Evolutionary conservation across 2,888 invertebrate species (phyloP).

Genomic region (Melieria omissa): DNA sequence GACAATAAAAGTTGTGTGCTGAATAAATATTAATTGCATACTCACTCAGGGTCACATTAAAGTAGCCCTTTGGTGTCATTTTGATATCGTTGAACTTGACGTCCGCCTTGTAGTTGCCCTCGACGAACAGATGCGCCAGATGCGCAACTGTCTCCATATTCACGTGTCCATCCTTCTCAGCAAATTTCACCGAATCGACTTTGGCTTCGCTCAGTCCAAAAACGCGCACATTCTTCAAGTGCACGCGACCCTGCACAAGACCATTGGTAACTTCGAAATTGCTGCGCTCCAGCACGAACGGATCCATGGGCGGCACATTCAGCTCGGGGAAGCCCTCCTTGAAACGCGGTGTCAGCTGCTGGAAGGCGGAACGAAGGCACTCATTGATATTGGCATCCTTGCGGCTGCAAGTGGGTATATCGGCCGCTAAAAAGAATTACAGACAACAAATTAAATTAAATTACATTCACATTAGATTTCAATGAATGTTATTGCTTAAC

Average conservation of each 20-base stretch:
- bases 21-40: slow-evolving; percentile 29
- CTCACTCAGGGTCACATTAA: slow-evolving; percentile 73
- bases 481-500: background rate
- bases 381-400: slow-evolving; percentile 70
- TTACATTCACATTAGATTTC: background rate
- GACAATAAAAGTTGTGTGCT: too few relatives aligned
- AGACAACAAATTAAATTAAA: slow-evolving; percentile 5
- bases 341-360: slow-evolving; percentile 65
- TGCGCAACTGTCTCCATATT: slow-evolving; percentile 72
- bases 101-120: slow-evolving; percentile 73
- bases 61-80: slow-evolving; percentile 72
- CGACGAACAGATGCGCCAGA: slow-evolving; percentile 70
- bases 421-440: slow-evolving; percentile 43
- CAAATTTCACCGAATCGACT: slow-evolving; percentile 71
- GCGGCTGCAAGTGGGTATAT: slow-evolving; percentile 70
- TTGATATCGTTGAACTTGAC: slow-evolving; percentile 73
- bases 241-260: slow-evolving; percentile 57
- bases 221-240: slow-evolving; percentile 69
- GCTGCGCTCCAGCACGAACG: slow-evolving; percentile 55
- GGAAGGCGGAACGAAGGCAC: slow-evolving; percentile 70
- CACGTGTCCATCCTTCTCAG: slow-evolving; percentile 47
- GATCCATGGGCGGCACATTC: slow-evolving; percentile 62
- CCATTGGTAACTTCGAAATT: slow-evolving; percentile 59
- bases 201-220: slow-evolving; percentile 70
- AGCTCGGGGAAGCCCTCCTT: slow-evolving; percentile 59